A percentile compares a stretch with the other conserved stretches of the same genome.
Evolutionary conservation across 35 echinoderm and acorn worm species (phyloP).

Genomic region (Ophiothrix spiculata): DNA sequence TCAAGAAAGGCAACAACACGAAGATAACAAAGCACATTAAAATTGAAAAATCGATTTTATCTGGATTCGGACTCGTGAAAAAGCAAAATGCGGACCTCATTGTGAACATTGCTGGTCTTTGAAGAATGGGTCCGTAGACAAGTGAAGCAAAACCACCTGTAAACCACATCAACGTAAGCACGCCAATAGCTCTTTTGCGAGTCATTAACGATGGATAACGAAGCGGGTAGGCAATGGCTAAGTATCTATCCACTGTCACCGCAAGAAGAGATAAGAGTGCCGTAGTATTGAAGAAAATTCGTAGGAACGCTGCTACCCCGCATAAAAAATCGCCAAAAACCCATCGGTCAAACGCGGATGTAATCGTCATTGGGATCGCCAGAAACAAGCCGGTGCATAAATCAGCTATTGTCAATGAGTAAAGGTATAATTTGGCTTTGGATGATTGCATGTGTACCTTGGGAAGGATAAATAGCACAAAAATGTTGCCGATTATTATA

Average conservation of each 20-base stretch:
- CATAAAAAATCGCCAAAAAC: not conserved
- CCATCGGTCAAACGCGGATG: not conserved
- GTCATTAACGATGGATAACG: conserved; percentile 29
- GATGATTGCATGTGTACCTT: not conserved
- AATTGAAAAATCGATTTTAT: not conserved
- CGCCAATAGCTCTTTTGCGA: not conserved
- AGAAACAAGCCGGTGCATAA: conserved; percentile 6
- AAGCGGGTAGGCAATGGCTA: conserved; percentile 23
- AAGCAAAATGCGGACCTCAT: not conserved
- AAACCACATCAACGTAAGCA: not conserved
- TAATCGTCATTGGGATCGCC: not conserved
- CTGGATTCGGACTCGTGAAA: not conserved
- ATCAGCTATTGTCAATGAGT: conserved; percentile 8
- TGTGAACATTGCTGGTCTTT: not conserved
- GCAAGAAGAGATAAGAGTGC: not conserved
- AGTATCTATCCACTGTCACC: conserved; percentile 2
- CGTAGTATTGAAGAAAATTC: not conserved
- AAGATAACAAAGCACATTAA: not conserved
- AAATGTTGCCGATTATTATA: not conserved
- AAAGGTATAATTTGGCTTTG: conserved; percentile 7
- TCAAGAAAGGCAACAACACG: not conserved
- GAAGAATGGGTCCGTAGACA: not conserved
- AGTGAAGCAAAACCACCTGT: not conserved
- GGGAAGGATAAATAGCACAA: not conserved
- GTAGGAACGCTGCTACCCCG: not conserved